phyloP scores from a whole-genome alignment of 2,113 vertebrate genomes.

The Hyaena hyaena region DNA sequence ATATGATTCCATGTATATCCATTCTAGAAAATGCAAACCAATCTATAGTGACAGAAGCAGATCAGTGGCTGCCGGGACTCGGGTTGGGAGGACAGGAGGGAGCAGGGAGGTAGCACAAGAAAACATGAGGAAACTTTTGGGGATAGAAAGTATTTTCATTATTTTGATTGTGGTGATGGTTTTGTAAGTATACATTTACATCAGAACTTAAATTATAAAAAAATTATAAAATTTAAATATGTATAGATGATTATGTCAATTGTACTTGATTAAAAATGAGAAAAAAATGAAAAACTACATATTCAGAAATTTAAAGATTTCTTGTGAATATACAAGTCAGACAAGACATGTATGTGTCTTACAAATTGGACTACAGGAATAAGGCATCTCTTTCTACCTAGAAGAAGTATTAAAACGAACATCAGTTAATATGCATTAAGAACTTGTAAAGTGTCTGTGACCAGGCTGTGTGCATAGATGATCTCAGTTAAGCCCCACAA shows the following conservation, averaged over 20 bases:
- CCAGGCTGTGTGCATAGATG: not conserved
- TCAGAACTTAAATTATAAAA: not conserved
- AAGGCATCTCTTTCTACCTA: not conserved
- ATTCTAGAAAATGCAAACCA: not conserved
- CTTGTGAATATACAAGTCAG: not conserved
- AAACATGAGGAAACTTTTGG: not conserved
- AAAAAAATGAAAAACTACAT: not conserved
- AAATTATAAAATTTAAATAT: not conserved
- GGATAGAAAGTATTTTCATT: not conserved
- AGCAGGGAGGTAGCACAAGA: not conserved
- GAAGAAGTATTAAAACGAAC: not conserved
- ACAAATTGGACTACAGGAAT: not conserved
- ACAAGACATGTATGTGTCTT: not conserved
- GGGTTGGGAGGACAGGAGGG: not conserved
- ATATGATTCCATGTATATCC: not conserved
- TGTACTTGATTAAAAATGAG: not conserved
- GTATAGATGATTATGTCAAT: not conserved
- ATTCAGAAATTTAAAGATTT: not conserved
- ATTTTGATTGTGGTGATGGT: not conserved
- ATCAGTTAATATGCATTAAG: not conserved
- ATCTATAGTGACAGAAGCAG: not conserved
- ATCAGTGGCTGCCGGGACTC: not conserved
- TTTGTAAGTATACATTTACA: not conserved
- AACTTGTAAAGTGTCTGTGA: not conserved
- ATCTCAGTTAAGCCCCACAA: not conserved